phyloP scores from a whole-genome alignment of 2,113 vertebrate genomes.

The Crypturellus undulatus region DNA sequence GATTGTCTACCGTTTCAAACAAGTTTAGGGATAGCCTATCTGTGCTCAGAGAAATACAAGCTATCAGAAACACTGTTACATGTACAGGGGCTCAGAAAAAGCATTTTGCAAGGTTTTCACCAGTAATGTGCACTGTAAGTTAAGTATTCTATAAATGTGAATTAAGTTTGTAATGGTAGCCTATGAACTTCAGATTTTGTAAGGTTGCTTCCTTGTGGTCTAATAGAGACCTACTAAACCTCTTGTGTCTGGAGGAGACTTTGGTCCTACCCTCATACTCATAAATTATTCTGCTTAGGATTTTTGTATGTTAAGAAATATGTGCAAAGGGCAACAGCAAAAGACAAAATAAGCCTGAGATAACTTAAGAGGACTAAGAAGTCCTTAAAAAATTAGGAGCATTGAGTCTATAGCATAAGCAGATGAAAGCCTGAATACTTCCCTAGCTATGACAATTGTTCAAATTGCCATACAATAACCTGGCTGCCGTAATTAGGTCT shows the following conservation, averaged over 20 bases:
- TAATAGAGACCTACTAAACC: not conserved
- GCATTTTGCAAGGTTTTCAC: not conserved
- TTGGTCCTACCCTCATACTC: not conserved
- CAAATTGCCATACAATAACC: not conserved
- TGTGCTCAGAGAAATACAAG: not conserved
- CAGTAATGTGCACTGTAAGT: not conserved
- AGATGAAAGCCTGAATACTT: not conserved
- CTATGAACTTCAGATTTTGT: not conserved
- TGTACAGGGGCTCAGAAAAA: not conserved
- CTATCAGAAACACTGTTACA: not conserved
- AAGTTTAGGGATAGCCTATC: not conserved
- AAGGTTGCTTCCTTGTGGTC: not conserved
- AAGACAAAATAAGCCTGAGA: not conserved
- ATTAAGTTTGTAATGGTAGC: not conserved
- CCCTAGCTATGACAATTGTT: not conserved
- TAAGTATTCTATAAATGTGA: not conserved
- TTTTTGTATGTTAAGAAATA: too few species aligned
- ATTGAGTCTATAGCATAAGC: too few species aligned
- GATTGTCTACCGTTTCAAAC: not conserved
- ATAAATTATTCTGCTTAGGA: too few species aligned
- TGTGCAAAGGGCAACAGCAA: fast-evolving
- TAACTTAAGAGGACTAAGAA: too few species aligned
- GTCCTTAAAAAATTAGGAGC: too few species aligned
- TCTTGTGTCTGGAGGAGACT: not conserved
- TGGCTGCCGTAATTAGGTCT: not conserved